These are phyloP conservation scores for Anser cygnoides DNA, from an alignment of 2,113 vertebrate genomes.

Conservation along the genomic window DNA sequence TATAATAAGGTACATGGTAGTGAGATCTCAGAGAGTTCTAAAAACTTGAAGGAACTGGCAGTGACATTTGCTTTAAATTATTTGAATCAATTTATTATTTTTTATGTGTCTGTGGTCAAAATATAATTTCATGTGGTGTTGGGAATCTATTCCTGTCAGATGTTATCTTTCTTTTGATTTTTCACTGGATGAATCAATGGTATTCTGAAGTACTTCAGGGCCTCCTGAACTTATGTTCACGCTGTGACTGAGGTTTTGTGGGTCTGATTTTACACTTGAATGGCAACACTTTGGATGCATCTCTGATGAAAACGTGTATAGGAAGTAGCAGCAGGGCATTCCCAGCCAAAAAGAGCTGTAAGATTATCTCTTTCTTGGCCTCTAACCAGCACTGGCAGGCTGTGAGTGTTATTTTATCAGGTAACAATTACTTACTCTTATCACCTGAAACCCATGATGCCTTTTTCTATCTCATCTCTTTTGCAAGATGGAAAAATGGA, in stretches of 20 bases:
- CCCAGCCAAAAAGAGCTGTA: background rate
- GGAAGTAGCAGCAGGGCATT: background rate
- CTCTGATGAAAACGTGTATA: background rate
- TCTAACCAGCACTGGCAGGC: background rate
- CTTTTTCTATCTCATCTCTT: conserved; percentile 3
- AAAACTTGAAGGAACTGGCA: background rate
- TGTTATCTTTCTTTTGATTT: background rate
- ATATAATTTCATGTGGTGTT: background rate
- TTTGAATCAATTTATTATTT: background rate
- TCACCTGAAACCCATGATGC: background rate
- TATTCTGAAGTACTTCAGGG: background rate
- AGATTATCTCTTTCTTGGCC: background rate
- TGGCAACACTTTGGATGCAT: background rate
- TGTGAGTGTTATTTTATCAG: background rate
- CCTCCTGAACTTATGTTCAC: background rate
- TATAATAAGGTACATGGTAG: background rate
- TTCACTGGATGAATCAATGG: background rate
- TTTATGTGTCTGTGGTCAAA: background rate
- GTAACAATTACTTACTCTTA: background rate
- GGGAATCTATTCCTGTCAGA: background rate
- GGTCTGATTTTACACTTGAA: conserved; percentile 1
- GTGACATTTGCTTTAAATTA: background rate
- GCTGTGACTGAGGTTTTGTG: background rate
- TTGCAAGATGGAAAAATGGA: background rate
- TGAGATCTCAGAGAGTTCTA: background rate